Conservation (phyloP, 2,113 vertebrate species). For the Mustela lutreola region DNA sequence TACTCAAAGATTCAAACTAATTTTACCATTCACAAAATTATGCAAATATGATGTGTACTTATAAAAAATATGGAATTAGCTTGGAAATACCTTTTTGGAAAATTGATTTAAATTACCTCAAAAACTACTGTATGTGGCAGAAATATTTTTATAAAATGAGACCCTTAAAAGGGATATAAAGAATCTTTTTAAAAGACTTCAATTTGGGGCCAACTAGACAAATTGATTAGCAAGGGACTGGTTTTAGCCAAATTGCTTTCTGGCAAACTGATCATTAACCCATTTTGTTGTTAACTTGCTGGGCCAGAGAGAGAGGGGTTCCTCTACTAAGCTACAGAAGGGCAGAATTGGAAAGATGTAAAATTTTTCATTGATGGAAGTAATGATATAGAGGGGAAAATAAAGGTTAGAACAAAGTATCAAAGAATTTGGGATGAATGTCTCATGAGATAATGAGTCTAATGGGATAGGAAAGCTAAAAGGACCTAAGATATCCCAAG, state of each 20-base stretch:
- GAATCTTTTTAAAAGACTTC: not conserved
- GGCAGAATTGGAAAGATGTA: not conserved
- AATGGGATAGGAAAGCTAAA: not conserved
- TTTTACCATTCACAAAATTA: not conserved
- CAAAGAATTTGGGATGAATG: not conserved
- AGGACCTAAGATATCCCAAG: not conserved
- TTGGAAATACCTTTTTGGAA: not conserved
- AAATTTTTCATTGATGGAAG: not conserved
- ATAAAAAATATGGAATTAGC: conserved; percentile 12
- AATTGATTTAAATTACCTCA: conserved; percentile 23
- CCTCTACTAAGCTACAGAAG: not conserved
- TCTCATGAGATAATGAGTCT: not conserved
- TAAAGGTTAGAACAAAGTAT: not conserved
- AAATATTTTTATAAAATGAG: conserved; percentile 14
- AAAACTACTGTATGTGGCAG: not conserved
- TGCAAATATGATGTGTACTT: not conserved
- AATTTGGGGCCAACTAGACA: not conserved
- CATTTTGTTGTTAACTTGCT: not conserved
- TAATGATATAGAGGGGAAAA: not conserved
- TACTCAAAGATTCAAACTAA: not conserved
- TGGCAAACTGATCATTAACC: not conserved
- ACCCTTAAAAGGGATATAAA: not conserved
- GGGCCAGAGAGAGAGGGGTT: not conserved
- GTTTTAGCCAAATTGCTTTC: not conserved
- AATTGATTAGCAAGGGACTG: not conserved